Conservation (phyloP, 2,888 invertebrate genomes). For the Macrosiphum euphorbiae region DNA sequence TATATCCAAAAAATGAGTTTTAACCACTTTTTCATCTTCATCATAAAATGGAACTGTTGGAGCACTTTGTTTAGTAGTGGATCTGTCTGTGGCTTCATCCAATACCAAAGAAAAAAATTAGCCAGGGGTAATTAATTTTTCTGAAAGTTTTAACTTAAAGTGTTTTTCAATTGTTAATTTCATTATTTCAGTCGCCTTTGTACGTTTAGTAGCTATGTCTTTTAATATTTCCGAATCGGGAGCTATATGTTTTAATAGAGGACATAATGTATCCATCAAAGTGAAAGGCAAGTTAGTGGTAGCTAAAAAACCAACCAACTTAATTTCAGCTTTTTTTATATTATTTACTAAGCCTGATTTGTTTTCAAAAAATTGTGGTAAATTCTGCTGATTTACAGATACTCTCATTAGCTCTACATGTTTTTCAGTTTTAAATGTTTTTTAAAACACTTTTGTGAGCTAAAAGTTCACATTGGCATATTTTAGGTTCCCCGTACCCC, state of each 20-base stretch:
- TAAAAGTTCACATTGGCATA: neutral
- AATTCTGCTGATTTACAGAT: neutral
- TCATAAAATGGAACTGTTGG: constrained; percentile 2
- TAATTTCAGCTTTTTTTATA: neutral
- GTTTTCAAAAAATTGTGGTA: neutral
- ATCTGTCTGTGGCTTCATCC: neutral
- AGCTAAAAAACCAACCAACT: neutral
- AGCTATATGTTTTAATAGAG: neutral
- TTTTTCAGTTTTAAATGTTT: neutral
- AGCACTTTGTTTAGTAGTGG: constrained; percentile 4
- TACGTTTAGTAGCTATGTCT: too few species aligned
- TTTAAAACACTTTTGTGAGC: constrained; percentile 7
- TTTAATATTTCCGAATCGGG: constrained; percentile 19
- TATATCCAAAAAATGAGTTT: neutral
- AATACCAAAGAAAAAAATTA: constrained; percentile 6
- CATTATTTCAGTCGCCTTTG: constrained; percentile 10
- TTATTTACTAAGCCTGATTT: neutral
- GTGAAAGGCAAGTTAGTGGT: neutral
- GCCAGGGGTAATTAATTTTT: neutral
- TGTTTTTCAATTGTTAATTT: neutral
- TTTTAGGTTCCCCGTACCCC: too few species aligned
- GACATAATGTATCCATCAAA: neutral
- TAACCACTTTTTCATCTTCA: constrained; percentile 1
- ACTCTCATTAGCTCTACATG: neutral
- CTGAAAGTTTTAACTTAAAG: constrained; percentile 13